Evolutionary conservation across 1,140 invertebrate species (phyloP), one percentile per base, ranked within the genome.

Genomic region (Battus philenor): DNA sequence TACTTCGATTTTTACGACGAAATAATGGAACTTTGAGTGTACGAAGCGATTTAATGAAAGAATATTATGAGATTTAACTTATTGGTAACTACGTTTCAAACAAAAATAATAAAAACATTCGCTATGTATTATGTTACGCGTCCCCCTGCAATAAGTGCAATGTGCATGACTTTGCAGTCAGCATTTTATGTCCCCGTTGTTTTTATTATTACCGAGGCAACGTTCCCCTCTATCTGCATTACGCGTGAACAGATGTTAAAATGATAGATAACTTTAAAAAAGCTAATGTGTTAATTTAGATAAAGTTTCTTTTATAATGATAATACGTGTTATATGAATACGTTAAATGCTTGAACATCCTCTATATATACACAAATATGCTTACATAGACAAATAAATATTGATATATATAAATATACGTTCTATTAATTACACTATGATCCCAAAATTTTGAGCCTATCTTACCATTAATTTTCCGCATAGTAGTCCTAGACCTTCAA

Each of bases 381-480:
- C n/a, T n/a, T n/a, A n/a, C n/a, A n/a, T n/a, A n/a, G n/a, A n/a
- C n/a, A n/a, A n/a, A n/a, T n/a, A n/a, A n/a, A n/a, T n/a, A n/a
- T n/a, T n/a, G n/a, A n/a, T n/a, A n/a, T n/a, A n/a, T n/a, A n/a
- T n/a, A n/a, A n/a, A n/a, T n/a, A n/a, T n/a, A n/a, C n/a, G n/a
- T n/a, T n/a, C n/a, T n/a, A n/a, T n/a, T n/a, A n/a, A n/a, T n/a
- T n/a, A n/a, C n/a, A n/a, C n/a, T n/a, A n/a, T n/a, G n/a, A n/a
- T n/a, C n/a, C n/a, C n/a, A n/a, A n/a, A n/a, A n/a, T n/a, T n/a
- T n/a, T n/a, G n/a, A n/a, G n/a, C n/a, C 11, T 50, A 58, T 47
- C 77, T 68, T 63, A 81, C 80, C 80, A 61, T 84, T 84, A 73
- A 80, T 82, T 84, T 84, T 84, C 68, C 80, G 75, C 80, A 84